Evolutionary conservation across 2,888 invertebrate species (phyloP).

Genomic region (Synanthedon formicaeformis): DNA sequence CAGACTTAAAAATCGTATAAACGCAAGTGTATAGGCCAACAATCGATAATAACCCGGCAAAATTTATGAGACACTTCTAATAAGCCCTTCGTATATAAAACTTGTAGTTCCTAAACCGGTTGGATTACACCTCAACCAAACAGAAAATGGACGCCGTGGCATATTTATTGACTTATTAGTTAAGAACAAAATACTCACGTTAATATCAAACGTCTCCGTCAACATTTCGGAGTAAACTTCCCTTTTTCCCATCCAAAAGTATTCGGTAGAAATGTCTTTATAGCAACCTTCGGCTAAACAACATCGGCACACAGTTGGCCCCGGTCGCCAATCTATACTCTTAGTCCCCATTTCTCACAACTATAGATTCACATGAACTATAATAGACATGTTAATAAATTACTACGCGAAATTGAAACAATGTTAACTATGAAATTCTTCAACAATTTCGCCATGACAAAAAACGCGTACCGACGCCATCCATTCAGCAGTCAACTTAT

Average conservation of each 20-base stretch:
- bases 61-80: constrained; percentile 8
- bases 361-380: background rate
- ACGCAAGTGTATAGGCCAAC: background rate
- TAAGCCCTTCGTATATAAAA: constrained; percentile 5
- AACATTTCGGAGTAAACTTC: constrained; percentile 63
- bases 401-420: background rate
- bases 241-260: constrained; percentile 64
- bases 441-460: background rate
- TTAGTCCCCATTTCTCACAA: constrained; percentile 39
- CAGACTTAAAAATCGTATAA: background rate
- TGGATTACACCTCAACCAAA: constrained; percentile 21
- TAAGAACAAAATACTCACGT: constrained; percentile 29
- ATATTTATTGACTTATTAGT: background rate
- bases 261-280: constrained; percentile 63
- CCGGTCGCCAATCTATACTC: constrained; percentile 54
- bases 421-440: background rate
- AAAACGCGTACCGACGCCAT: background rate
- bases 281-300: constrained; percentile 58
- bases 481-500: background rate
- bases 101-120: constrained; percentile 14
- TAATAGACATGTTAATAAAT: background rate
- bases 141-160: constrained; percentile 33
- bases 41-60: constrained; percentile 12
- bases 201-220: constrained; percentile 40
- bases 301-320: constrained; percentile 47